Percentiles rank a stretch among this genome's conserved stretches.
phyloP scores from a whole-genome alignment of 2,113 vertebrate species.

The Trichomycterus rosablanca region DNA sequence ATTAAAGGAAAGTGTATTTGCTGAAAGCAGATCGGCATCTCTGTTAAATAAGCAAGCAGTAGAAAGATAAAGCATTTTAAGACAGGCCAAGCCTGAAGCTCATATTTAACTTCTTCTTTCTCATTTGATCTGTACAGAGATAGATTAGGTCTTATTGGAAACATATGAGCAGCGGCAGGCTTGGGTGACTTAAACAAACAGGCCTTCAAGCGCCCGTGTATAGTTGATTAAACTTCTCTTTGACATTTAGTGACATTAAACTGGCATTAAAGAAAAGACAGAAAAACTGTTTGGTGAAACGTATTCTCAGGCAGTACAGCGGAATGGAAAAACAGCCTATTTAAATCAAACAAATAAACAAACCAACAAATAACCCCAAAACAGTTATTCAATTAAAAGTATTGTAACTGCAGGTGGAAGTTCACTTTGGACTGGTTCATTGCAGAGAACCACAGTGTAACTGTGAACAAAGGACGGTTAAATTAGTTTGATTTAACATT shows the following conservation, averaged over 20 bases:
- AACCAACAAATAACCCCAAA: too few relatives aligned
- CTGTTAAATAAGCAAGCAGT: slow-evolving; percentile 18
- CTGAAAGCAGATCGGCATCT: slow-evolving; percentile 27
- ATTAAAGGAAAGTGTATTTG: slow-evolving; percentile 29
- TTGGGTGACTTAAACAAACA: slow-evolving; percentile 38
- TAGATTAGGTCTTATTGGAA: slow-evolving; percentile 41
- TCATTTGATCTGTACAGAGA: slow-evolving; percentile 31
- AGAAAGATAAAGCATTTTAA: neutral
- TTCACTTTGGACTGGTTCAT: too few relatives aligned
- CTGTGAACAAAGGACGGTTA: too few relatives aligned
- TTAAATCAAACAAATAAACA: too few relatives aligned
- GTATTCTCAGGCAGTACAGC: neutral
- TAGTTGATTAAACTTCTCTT: slow-evolving; percentile 14
- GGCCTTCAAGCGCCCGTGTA: slow-evolving; percentile 4
- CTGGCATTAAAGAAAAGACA: slow-evolving; percentile 17
- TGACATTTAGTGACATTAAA: slow-evolving; percentile 26
- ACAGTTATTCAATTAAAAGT: too few relatives aligned
- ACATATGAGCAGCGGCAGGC: slow-evolving; percentile 31
- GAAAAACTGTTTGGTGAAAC: neutral
- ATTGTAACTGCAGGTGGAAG: too few relatives aligned
- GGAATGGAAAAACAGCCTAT: too few relatives aligned
- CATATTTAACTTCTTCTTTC: slow-evolving; percentile 37
- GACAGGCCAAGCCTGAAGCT: slow-evolving; percentile 9
- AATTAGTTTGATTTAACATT: too few relatives aligned
- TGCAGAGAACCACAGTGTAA: too few relatives aligned